Percentiles rank a stretch among this genome's conserved stretches.
phyloP scores from a whole-genome alignment of 2,113 vertebrate genomes.

The Hyla sarda region DNA sequence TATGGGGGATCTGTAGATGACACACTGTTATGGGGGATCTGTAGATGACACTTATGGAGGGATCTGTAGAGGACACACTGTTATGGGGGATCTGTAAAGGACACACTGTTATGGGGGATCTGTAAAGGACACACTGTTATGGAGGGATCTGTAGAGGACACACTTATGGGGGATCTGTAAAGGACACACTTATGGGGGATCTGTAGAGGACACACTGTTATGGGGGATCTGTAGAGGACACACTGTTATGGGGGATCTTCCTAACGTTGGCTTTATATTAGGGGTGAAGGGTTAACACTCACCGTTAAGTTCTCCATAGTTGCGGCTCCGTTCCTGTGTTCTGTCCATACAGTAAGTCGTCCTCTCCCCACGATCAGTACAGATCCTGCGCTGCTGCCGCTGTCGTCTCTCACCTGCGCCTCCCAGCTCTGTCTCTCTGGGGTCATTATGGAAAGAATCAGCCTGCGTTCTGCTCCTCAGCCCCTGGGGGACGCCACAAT shows the following conservation, averaged over 20 bases:
- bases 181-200: too few species aligned
- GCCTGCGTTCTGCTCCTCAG: background rate
- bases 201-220: background rate
- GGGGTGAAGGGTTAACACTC: background rate
- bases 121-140: too few species aligned
- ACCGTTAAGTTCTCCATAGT: conserved; percentile 39
- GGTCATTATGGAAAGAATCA: conserved; percentile 39
- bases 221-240: background rate
- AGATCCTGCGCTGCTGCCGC: background rate
- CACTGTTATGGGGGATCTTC: background rate
- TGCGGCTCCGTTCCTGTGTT: background rate
- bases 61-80: too few species aligned
- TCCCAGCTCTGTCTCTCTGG: background rate
- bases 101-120: too few species aligned
- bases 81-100: too few species aligned
- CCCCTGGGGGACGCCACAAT: background rate
- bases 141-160: too few species aligned
- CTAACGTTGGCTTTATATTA: rapidly evolving
- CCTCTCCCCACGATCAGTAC: too few species aligned
- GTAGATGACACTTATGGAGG: too few species aligned
- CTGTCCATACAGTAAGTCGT: too few species aligned
- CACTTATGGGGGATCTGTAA: too few species aligned
- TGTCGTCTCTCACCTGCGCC: conserved; percentile 30
- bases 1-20: too few species aligned
- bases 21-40: too few species aligned